Evolutionary conservation across 2,797 vertebrate genomes (phyloP).

Genomic region (Danio kyathit): DNA sequence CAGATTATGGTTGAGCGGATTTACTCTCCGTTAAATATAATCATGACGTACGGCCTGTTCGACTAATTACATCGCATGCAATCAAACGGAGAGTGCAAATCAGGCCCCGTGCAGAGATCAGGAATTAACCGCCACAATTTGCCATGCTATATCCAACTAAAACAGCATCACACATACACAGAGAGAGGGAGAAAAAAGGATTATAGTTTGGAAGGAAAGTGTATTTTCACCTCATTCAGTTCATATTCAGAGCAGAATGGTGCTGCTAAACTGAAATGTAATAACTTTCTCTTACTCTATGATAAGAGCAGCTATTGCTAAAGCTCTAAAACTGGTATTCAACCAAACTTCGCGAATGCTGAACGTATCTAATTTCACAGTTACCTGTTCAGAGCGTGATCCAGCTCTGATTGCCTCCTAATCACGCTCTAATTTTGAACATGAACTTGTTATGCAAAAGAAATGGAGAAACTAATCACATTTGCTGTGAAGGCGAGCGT

Average conservation of each 20-base stretch:
- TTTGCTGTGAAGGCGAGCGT: conserved; percentile 71
- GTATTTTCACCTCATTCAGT: neutral
- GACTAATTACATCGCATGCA: conserved; percentile 61
- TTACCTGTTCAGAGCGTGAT: conserved; percentile 34
- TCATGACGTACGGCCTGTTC: conserved; percentile 62
- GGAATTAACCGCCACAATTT: conserved; percentile 61
- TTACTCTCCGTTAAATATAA: conserved; percentile 66
- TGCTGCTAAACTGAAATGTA: conserved; percentile 9
- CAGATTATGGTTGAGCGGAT: conserved; percentile 66
- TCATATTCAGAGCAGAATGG: neutral
- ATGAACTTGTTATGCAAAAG: conserved; percentile 56
- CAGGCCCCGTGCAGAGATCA: conserved; percentile 56
- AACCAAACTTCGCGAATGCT: conserved; percentile 13
- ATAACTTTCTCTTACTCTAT: conserved; percentile 13
- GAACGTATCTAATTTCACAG: conserved; percentile 37
- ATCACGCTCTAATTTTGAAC: conserved; percentile 61
- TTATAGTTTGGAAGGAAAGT: conserved; percentile 33
- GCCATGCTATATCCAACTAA: conserved; percentile 46
- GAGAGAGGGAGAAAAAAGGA: conserved; percentile 8
- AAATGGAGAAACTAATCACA: conserved; percentile 72
- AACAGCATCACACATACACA: conserved; percentile 50
- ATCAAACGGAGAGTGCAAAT: conserved; percentile 63
- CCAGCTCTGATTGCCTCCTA: conserved; percentile 55
- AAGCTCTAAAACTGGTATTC: conserved; percentile 17
- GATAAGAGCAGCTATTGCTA: neutral